These are phyloP conservation scores for Goniozus legneri DNA, from an alignment of 1,140 invertebrate genomes.

Conservation along the genomic window DNA sequence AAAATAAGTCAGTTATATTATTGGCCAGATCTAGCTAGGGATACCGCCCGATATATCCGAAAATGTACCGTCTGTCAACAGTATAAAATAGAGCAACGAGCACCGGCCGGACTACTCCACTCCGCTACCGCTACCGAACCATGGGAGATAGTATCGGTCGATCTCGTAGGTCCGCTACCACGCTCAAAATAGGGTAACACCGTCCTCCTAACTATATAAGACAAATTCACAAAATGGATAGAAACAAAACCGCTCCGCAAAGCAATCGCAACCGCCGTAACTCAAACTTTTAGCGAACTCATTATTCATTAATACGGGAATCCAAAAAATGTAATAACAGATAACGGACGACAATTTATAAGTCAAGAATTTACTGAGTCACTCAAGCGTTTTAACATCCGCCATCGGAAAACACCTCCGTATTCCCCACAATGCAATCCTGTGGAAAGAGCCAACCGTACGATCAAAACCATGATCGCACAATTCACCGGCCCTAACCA, in stretches of 20 bases:
- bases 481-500: too few species aligned
- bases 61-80: slow-evolving; percentile 28
- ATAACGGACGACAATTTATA: slow-evolving; percentile 49
- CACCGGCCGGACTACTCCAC: slow-evolving; percentile 27
- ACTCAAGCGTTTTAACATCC: slow-evolving; percentile 39
- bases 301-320: slow-evolving; percentile 34
- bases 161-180: slow-evolving; percentile 39
- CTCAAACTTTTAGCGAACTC: slow-evolving; percentile 25
- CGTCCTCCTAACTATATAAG: slow-evolving; percentile 31
- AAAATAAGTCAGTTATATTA: slow-evolving; percentile 22
- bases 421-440: too few species aligned
- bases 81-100: slow-evolving; percentile 24
- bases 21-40: slow-evolving; percentile 31
- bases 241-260: slow-evolving; percentile 29
- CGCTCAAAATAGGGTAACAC: slow-evolving; percentile 22
- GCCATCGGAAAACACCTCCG: too few species aligned
- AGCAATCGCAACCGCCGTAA: slow-evolving; percentile 31
- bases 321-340: slow-evolving; percentile 34
- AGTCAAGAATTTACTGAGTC: slow-evolving; percentile 17
- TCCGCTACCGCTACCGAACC: slow-evolving; percentile 17
- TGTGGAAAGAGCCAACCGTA: slow-evolving; percentile 42
- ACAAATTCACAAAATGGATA: slow-evolving; percentile 32
- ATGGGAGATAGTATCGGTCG: slow-evolving; percentile 26
- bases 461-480: slow-evolving; percentile 37
- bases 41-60: slow-evolving; percentile 25